Percentiles rank a stretch among this genome's conserved stretches.
Evolutionary conservation across 2,888 invertebrate genomes (phyloP).

Genomic region (Mesorhabditis spiculigera): DNA sequence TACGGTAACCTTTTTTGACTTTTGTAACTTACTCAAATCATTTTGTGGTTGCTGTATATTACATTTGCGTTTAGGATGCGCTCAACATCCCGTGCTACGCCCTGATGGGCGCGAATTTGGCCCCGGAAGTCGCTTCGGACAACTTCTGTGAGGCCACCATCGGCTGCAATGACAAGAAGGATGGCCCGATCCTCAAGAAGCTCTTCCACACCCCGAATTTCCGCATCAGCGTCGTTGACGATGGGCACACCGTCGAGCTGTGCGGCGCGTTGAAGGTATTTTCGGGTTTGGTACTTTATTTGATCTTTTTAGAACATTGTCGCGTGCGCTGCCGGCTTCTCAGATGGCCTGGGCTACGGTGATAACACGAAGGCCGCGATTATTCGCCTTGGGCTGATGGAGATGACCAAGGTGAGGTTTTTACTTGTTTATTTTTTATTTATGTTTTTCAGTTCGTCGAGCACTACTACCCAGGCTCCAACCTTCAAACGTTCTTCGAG

Average conservation of each 20-base stretch:
- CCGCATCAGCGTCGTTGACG: slow-evolving; percentile 89
- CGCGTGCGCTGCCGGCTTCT: slow-evolving; percentile 93
- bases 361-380: slow-evolving; percentile 99
- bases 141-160: slow-evolving; percentile 98
- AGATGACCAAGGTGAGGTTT: slow-evolving; percentile 61
- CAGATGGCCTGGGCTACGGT: slow-evolving; percentile 86
- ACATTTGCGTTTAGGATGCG: slow-evolving; percentile 65
- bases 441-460: slow-evolving; percentile 78
- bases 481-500: slow-evolving; percentile 90
- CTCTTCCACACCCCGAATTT: slow-evolving; percentile 91
- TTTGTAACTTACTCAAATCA: slow-evolving; percentile 56
- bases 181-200: slow-evolving; percentile 77
- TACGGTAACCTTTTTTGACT: slow-evolving; percentile 59
- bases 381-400: slow-evolving; percentile 96
- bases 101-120: slow-evolving; percentile 96
- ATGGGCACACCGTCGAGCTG: slow-evolving; percentile 92
- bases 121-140: slow-evolving; percentile 84
- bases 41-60: slow-evolving; percentile 38
- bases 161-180: slow-evolving; percentile 60
- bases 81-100: slow-evolving; percentile 82
- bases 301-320: slow-evolving; percentile 77
- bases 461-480: slow-evolving; percentile 84
- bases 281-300: not conserved
- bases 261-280: slow-evolving; percentile 92
- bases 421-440: not conserved